A percentile compares a stretch with the other conserved stretches of the same genome.
phyloP scores from a whole-genome alignment of 2,113 vertebrate genomes.

The Oreochromis aureus region DNA sequence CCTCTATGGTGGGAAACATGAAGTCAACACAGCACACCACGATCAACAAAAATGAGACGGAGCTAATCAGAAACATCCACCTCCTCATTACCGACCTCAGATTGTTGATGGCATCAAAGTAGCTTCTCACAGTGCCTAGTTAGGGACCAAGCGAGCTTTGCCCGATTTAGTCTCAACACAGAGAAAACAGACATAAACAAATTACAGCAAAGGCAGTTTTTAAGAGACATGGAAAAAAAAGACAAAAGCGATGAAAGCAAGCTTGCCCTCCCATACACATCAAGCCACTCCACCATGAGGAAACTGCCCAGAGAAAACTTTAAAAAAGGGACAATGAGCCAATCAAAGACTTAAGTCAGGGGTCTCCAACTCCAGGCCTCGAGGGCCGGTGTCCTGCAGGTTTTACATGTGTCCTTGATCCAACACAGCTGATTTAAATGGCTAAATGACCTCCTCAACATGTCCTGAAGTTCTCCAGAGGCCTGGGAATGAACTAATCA shows the following conservation, averaged over 20 bases:
- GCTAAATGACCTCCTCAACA: too few relatives aligned
- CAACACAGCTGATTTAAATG: too few relatives aligned
- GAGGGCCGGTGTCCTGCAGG: too few relatives aligned
- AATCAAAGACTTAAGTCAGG: constrained; percentile 18
- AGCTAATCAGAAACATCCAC: constrained; percentile 13
- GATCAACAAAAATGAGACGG: background rate
- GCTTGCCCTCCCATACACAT: constrained; percentile 9
- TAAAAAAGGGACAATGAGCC: constrained; percentile 19
- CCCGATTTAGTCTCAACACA: background rate
- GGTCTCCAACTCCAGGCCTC: too few relatives aligned
- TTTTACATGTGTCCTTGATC: too few relatives aligned
- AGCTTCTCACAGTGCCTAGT: background rate
- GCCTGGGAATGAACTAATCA: too few relatives aligned
- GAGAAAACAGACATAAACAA: background rate
- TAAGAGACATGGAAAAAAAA: background rate
- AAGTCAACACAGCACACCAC: background rate
- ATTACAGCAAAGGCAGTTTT: background rate
- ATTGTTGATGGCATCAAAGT: constrained; percentile 44
- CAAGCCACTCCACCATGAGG: constrained; percentile 15
- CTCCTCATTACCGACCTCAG: constrained; percentile 19
- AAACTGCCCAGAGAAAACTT: constrained; percentile 16
- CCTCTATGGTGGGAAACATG: background rate
- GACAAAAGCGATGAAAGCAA: constrained; percentile 52
- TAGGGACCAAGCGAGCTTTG: background rate
- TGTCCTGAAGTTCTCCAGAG: too few relatives aligned